Conservation (phyloP, 2,113 vertebrate genomes). For the Mesembrinibis cayennensis region DNA sequence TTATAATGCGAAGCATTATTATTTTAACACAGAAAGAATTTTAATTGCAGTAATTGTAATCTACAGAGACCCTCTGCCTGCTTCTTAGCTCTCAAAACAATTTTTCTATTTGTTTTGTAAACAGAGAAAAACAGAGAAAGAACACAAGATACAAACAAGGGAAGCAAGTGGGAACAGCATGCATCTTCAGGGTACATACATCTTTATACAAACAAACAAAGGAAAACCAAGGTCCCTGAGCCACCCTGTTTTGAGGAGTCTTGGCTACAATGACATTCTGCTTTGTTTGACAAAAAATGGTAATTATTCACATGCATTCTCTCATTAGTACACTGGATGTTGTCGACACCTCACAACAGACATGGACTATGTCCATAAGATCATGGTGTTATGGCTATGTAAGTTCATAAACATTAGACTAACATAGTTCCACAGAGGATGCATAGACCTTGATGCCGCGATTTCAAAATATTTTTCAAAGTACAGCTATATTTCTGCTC, state of each 20-base stretch:
- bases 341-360: not conserved
- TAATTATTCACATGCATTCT: not conserved
- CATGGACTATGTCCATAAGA: not conserved
- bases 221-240: not conserved
- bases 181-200: not conserved
- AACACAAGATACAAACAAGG: not conserved
- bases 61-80: not conserved
- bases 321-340: too few relatives aligned
- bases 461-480: not conserved
- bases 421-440: not conserved
- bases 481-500: not conserved
- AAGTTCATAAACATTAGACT: not conserved
- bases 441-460: not conserved
- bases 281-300: not conserved
- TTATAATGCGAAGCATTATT: not conserved
- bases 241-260: not conserved
- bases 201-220: not conserved
- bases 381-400: not conserved
- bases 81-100: not conserved
- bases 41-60: not conserved
- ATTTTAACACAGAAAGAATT: not conserved
- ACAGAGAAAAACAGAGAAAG: not conserved
- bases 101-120: not conserved
- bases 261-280: not conserved
- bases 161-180: not conserved